Evolutionary conservation across 2,113 vertebrate genomes (phyloP).

Genomic region (Pseudorasbora parva): DNA sequence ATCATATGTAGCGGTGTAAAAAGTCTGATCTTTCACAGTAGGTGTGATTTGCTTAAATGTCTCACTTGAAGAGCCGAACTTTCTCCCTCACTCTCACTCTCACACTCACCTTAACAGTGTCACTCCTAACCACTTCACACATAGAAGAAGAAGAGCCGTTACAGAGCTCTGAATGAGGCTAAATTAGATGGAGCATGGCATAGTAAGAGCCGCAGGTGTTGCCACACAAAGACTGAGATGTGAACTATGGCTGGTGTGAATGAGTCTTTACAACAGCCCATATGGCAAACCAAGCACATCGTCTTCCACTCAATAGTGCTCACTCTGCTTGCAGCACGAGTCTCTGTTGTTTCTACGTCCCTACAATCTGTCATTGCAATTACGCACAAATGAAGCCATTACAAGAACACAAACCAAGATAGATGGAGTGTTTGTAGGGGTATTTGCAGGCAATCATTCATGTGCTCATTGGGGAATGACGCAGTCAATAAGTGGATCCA

Average conservation of each 20-base stretch:
- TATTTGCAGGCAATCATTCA: conserved; percentile 15
- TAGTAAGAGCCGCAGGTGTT: conserved; percentile 20
- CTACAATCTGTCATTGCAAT: conserved; percentile 34
- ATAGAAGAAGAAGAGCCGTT: background rate
- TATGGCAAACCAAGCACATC: conserved; percentile 32
- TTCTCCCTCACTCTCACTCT: background rate
- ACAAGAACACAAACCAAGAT: background rate
- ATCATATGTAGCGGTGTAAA: background rate
- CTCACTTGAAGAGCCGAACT: background rate
- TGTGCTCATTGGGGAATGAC: conserved; percentile 18
- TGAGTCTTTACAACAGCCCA: conserved; percentile 33
- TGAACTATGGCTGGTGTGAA: conserved; percentile 28
- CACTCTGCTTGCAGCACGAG: background rate
- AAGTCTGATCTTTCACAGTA: background rate
- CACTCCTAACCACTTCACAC: background rate
- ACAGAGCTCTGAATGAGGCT: background rate
- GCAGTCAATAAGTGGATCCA: conserved; percentile 32
- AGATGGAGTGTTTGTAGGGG: background rate
- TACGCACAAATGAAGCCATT: conserved; percentile 16
- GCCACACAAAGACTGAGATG: conserved; percentile 16
- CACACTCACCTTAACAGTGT: background rate
- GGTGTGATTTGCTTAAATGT: background rate
- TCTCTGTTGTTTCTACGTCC: conserved; percentile 23
- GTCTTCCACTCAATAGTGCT: conserved; percentile 13
- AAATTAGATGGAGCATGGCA: background rate